Conservation (phyloP, 2,113 vertebrate genomes). For the Urocolius indicus region DNA sequence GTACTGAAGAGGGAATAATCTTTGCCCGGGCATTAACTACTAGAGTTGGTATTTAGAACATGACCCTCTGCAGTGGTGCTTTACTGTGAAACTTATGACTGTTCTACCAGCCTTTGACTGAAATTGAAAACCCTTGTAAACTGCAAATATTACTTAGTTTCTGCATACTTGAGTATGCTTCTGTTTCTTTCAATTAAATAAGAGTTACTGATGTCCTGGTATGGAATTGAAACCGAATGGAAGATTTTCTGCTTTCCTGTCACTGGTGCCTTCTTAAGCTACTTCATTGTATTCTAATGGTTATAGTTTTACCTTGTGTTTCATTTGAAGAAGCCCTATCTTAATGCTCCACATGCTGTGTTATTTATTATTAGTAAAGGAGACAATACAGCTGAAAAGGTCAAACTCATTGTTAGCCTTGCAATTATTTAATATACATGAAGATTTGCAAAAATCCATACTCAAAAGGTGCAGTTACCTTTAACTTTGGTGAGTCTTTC, state of each 20-base stretch:
- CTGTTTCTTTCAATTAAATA: background rate
- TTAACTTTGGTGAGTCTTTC: slow-evolving; percentile 81
- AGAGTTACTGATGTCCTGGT: background rate
- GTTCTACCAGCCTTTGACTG: background rate
- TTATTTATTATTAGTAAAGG: slow-evolving; percentile 67
- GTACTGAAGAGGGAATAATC: background rate
- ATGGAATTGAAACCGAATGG: background rate
- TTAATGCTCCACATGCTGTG: background rate
- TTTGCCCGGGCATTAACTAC: background rate
- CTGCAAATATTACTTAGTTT: background rate
- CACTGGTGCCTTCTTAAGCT: background rate
- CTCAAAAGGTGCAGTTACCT: slow-evolving; percentile 84
- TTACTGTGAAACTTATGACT: background rate
- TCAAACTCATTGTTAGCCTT: slow-evolving; percentile 15
- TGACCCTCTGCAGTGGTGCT: background rate
- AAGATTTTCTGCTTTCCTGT: background rate
- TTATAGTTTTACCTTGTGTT: background rate
- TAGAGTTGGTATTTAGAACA: background rate
- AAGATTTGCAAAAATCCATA: slow-evolving; percentile 60
- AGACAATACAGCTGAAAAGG: slow-evolving; percentile 1
- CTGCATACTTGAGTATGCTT: background rate
- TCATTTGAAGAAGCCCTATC: background rate
- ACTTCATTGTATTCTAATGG: background rate
- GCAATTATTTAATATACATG: background rate
- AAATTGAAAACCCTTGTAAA: background rate